Evolutionary conservation across 2,797 vertebrate genomes (phyloP), one percentile per base, ranked within the genome.

Genomic region (Amazona ochrocephala): DNA sequence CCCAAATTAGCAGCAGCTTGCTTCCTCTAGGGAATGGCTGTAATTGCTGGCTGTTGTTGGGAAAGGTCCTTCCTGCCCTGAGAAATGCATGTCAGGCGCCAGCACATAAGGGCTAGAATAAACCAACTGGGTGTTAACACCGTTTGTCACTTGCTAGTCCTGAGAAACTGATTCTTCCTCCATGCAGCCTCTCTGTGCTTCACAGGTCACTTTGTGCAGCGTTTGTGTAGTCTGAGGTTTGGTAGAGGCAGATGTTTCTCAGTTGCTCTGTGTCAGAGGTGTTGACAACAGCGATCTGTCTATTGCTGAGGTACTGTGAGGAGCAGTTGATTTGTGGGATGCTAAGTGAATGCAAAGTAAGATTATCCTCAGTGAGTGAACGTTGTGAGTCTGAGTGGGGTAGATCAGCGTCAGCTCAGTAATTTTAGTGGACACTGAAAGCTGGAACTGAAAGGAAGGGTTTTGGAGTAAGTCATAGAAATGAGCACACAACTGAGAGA

Each of bases 161-260:
- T 34, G 66, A 44, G 19, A 61, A 67, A 9, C 15, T 24, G 60
- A 13, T 66, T 54, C 44, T 53, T 73, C 15, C 7, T 22, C 4
- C 48, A 3, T 8, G 1, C 74, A 47, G 50, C 71, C 37, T 78
- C 42, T 24, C 74, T 50, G 53, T 26, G 65, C 61, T 62, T 62
- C 61, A 1, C 45, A 13, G 47, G 5, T 39, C 2, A 0, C 58
- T 27, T 12, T 23, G 53, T 44, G 7, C 4, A 1, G 10, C 11
- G 39, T 68, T 41, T 51, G 30, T 45, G n/a, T 26, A 5, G n/a
- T 1, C 15, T 16, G 6, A 39, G 30, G 30, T 50, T 61, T 67
- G 51, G 16, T 19, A 13, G 26, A 48, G 42, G 54, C 7, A 18
- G 27, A 8, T 64, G 74, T 27, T 82, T 45, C n/a, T 45, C 13